Base-by-base conservation (phyloP, 2,888 invertebrate species). In the Octonoba sinensis region DNA sequence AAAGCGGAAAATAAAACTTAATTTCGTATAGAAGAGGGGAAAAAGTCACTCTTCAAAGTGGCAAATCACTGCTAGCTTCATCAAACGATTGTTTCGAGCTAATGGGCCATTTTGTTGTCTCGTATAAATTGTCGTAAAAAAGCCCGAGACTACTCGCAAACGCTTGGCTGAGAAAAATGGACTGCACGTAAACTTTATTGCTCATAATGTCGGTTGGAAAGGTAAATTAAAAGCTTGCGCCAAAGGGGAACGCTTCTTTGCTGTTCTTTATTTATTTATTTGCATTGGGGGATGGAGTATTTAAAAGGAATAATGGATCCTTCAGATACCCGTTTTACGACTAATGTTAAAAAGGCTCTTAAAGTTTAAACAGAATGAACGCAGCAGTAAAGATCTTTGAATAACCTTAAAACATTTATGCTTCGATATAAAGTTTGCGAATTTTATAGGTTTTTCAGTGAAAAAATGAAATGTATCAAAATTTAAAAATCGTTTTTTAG, bases 171-270 rank as follows among this genome's bases (percentile, higher is more conserved):
- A 36, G 36, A 24, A 62, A 62, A 62, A 62, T 44, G 44, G n/a
- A 62, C 20, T 18, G 27, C 27, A 44, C n/a, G 44, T 12, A 36
- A 62, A 51, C 20, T 76, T 76, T 76, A 76, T 69, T 49, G 75
- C 75, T 75, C 75, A 75, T 75, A 75, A 75, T 67, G 51, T 46
- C 22, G 69, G 69, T 56, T 62, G 60, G 62, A 64, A 66, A 76
- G 69, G 76, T 76, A 70, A 76, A 76, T 76, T 62, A 76, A 76
- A 69, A 76, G 76, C 27, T 18, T 16, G 44, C 27, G 62, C 18
- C 18, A 22, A 1, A 49, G 47, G 36, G n/a, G 15, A 24, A 57
- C 57, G 64, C 20, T 56, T 47, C 65, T 22, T 56, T 18, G 18
- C 62, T n/a, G 51, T 13, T 54, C n/a, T n/a, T 20, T 56, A 57